phyloP scores from a whole-genome alignment of 2,797 vertebrate species.

The Chaetodon trifasciatus region DNA sequence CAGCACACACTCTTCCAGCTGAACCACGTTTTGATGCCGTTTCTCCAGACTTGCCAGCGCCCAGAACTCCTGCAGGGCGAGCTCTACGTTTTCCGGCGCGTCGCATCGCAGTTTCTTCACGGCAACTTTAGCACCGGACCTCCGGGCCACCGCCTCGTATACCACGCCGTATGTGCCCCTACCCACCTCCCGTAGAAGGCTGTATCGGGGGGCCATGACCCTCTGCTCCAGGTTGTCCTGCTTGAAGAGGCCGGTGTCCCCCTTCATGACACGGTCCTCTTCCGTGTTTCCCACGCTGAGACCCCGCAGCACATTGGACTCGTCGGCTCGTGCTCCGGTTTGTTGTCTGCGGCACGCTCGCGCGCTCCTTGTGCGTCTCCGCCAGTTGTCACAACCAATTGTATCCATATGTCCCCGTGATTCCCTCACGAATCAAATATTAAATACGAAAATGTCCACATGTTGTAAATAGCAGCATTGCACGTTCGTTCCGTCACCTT shows the following conservation, averaged over 20 bases:
- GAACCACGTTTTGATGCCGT: conserved; percentile 93
- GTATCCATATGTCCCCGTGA: conserved; percentile 65
- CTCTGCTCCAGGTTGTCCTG: conserved; percentile 68
- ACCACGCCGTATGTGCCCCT: conserved; percentile 96
- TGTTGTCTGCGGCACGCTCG: conserved; percentile 54
- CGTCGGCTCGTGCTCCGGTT: conserved; percentile 19
- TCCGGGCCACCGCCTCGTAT: conserved; percentile 91
- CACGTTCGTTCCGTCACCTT: fast-evolving
- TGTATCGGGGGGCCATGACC: conserved; percentile 88
- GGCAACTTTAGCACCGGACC: conserved; percentile 90
- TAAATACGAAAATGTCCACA: conserved; percentile 14
- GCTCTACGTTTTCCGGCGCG: conserved; percentile 95
- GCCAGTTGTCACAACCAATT: conserved; percentile 53
- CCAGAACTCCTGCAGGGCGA: conserved; percentile 95
- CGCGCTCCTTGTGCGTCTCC: conserved; percentile 70
- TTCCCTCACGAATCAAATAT: conserved; percentile 23
- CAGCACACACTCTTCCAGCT: conserved; percentile 95
- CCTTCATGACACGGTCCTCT: conserved; percentile 75
- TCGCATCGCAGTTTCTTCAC: conserved; percentile 96
- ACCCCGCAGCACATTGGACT: conserved; percentile 71
- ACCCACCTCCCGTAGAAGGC: conserved; percentile 92
- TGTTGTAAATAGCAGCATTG: not conserved
- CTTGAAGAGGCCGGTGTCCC: conserved; percentile 73
- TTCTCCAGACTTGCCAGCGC: conserved; percentile 93
- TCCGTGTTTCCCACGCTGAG: conserved; percentile 74